Conservation (phyloP, 2,888 invertebrate genomes). For the Dusona sp. region DNA sequence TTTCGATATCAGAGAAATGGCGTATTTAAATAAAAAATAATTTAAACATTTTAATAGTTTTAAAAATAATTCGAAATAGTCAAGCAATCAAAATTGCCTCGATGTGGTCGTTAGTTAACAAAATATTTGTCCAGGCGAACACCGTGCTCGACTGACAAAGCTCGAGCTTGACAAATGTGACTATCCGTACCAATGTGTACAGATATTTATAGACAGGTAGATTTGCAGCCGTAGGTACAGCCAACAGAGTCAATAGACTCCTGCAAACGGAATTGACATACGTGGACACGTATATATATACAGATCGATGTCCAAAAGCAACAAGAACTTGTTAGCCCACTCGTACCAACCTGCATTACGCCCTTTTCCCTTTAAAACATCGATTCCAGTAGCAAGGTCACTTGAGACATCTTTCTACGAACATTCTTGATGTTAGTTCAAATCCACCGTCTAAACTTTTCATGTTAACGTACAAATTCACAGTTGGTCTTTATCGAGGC, state of each 20-base stretch:
- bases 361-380: background rate
- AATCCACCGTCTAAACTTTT: background rate
- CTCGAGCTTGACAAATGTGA: slow-evolving; percentile 16
- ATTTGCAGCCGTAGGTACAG: slow-evolving; percentile 8
- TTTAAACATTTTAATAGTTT: background rate
- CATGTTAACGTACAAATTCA: background rate
- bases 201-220: background rate
- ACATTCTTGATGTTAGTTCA: slow-evolving; percentile 4
- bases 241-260: slow-evolving; percentile 23
- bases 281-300: slow-evolving; percentile 12
- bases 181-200: background rate
- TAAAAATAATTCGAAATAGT: background rate
- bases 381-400: background rate
- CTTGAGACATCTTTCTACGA: background rate
- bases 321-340: background rate
- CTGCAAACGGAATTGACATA: slow-evolving; percentile 35
- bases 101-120: slow-evolving; percentile 18
- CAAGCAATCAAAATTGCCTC: background rate
- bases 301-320: slow-evolving; percentile 1
- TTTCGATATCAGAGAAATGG: background rate
- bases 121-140: slow-evolving; percentile 31
- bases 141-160: background rate
- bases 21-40: background rate
- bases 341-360: background rate
- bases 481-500: background rate